phyloP scores from a whole-genome alignment of 2,797 vertebrate species.

The Dallia pectoralis region DNA sequence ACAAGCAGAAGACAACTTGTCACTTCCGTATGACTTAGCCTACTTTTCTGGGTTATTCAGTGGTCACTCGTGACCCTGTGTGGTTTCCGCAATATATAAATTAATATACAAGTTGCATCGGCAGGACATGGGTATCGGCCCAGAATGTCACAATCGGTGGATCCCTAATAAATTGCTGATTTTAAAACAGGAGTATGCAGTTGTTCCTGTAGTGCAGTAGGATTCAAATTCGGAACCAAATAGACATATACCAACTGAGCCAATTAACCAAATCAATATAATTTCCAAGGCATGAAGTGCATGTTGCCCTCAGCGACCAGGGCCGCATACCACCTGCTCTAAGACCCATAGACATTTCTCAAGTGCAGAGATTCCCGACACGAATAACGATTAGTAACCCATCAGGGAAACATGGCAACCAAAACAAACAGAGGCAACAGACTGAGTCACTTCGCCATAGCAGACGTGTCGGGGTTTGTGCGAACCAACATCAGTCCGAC shows the following conservation, averaged over 20 bases:
- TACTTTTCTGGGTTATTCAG: neutral
- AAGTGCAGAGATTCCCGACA: neutral
- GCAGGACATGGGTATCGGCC: too few relatives aligned
- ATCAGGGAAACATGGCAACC: neutral
- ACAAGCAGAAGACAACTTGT: neutral
- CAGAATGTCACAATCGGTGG: too few relatives aligned
- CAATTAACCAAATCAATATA: too few relatives aligned
- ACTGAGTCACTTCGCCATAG: neutral
- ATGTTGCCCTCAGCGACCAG: neutral
- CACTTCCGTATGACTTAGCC: neutral
- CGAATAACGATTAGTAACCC: neutral
- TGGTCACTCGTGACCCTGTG: neutral
- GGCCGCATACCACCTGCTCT: neutral
- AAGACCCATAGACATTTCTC: neutral
- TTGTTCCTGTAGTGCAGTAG: too few relatives aligned
- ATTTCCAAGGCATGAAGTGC: too few relatives aligned
- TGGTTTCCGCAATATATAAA: neutral
- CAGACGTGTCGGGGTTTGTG: neutral
- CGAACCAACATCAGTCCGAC: constrained; percentile 33
- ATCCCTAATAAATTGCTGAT: too few relatives aligned
- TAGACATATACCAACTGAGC: too few relatives aligned
- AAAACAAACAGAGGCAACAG: neutral
- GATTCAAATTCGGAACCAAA: too few relatives aligned
- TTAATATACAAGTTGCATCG: too few relatives aligned
- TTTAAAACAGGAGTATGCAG: neutral